Conservation (phyloP, 2,888 invertebrate genomes). For the Laothoe populi region DNA sequence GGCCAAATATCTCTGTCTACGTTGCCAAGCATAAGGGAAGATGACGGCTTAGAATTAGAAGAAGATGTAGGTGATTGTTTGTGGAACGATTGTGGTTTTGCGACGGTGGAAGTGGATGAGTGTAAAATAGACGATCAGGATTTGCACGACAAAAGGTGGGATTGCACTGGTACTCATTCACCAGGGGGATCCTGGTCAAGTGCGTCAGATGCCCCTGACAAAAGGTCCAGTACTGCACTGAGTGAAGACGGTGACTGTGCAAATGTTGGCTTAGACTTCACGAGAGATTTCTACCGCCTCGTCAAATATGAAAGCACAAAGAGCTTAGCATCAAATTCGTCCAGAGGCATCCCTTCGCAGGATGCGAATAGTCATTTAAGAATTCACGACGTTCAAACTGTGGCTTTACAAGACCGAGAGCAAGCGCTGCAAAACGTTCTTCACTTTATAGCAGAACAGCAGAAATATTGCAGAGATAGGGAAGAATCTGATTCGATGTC, state of each 20-base stretch:
- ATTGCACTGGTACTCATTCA: constrained; percentile 84
- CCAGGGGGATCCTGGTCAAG: constrained; percentile 87
- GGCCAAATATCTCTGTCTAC: constrained; percentile 87
- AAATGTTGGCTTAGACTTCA: constrained; percentile 89
- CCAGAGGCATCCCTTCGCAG: constrained; percentile 85
- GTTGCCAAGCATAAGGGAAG: constrained; percentile 90
- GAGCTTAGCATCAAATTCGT: constrained; percentile 90
- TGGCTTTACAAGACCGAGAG: constrained; percentile 86
- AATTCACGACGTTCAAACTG: constrained; percentile 76
- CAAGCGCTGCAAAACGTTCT: constrained; percentile 89
- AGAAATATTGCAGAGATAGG: constrained; percentile 87
- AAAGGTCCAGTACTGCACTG: constrained; percentile 88
- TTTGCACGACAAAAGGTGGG: constrained; percentile 86
- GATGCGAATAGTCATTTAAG: constrained; percentile 78
- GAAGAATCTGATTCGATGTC: constrained; percentile 85
- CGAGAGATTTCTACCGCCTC: constrained; percentile 91
- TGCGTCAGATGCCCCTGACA: constrained; percentile 86
- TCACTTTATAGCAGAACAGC: constrained; percentile 91
- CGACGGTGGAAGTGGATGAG: constrained; percentile 87
- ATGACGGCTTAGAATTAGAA: constrained; percentile 89
- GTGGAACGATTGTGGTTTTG: constrained; percentile 90
- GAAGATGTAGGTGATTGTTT: constrained; percentile 90
- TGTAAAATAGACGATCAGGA: constrained; percentile 82
- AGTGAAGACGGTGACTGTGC: constrained; percentile 89
- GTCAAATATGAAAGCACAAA: constrained; percentile 93